Evolutionary conservation across 2,888 invertebrate species (phyloP).

Genomic region (Pristionchus fissidentatus): DNA sequence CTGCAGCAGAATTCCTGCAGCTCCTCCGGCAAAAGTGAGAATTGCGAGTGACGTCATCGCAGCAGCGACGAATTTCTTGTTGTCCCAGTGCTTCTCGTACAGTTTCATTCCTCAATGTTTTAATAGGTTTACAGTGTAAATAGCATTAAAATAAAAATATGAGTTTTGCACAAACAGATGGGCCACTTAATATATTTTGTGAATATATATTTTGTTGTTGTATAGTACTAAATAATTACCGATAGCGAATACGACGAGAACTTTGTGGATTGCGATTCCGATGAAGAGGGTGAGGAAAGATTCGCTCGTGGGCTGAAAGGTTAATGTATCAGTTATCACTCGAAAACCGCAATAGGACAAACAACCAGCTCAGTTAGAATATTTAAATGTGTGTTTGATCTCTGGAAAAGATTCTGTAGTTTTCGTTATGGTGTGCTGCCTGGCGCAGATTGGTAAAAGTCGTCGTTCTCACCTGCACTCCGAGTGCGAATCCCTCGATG

Average conservation of each 20-base stretch:
- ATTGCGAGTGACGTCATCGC: constrained; percentile 59
- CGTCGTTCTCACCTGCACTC: constrained; percentile 58
- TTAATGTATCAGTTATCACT: background rate
- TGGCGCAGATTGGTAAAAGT: background rate
- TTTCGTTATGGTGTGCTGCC: background rate
- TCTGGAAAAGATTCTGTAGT: background rate
- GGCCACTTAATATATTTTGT: too few relatives aligned
- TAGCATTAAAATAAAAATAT: too few relatives aligned
- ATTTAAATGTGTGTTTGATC: too few relatives aligned
- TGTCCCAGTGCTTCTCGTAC: constrained; percentile 57
- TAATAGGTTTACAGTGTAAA: too few relatives aligned
- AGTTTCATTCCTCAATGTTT: constrained; percentile 58
- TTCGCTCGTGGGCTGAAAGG: constrained; percentile 31
- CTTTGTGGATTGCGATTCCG: constrained; percentile 44
- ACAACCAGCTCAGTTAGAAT: too few relatives aligned
- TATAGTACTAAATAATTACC: background rate
- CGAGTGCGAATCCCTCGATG: constrained; percentile 71
- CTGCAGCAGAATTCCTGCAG: constrained; percentile 67
- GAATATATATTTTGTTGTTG: too few relatives aligned
- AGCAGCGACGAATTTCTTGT: constrained; percentile 57
- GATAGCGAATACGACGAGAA: constrained; percentile 33
- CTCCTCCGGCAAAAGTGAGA: constrained; percentile 62
- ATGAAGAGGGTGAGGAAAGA: constrained; percentile 43
- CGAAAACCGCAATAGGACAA: background rate
- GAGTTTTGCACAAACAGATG: too few relatives aligned